phyloP scores from a whole-genome alignment of 2,113 vertebrate species.

The Colius striatus region DNA sequence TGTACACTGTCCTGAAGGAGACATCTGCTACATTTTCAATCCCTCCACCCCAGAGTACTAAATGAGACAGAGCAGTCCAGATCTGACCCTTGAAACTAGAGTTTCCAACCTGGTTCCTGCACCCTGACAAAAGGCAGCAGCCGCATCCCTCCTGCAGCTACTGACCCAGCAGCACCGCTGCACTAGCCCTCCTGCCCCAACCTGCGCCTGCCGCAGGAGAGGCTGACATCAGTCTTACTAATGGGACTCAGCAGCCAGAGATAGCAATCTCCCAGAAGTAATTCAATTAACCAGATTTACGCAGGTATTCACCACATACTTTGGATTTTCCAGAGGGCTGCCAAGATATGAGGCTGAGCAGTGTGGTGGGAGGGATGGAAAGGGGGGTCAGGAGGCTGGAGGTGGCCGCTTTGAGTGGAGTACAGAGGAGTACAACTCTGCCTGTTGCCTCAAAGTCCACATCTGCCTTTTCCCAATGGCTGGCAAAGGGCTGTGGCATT shows the following conservation, averaged over 20 bases:
- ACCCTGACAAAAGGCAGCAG: not conserved
- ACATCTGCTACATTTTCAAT: accelerated
- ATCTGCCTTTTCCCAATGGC: not conserved
- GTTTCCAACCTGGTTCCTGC: not conserved
- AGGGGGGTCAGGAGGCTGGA: not conserved
- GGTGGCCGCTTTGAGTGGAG: not conserved
- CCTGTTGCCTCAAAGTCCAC: not conserved
- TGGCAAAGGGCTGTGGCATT: not conserved
- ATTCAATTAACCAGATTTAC: slow-evolving; percentile 43
- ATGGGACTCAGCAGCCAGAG: slow-evolving; percentile 43
- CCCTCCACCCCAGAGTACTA: accelerated
- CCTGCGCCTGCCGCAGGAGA: slow-evolving; percentile 67
- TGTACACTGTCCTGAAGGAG: not conserved
- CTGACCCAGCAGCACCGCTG: not conserved
- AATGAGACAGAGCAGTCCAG: not conserved
- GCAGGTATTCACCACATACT: slow-evolving; percentile 20
- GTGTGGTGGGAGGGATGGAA: not conserved
- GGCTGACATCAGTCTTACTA: slow-evolving; percentile 60
- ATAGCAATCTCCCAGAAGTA: slow-evolving; percentile 55
- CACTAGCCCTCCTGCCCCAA: slow-evolving; percentile 50
- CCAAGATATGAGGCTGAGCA: not conserved
- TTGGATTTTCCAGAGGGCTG: slow-evolving; percentile 25
- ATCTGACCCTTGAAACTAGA: not conserved
- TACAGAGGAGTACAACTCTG: not conserved
- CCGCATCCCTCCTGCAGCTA: not conserved